Evolutionary conservation across 1,140 invertebrate genomes (phyloP).

Genomic region (Aphaenogaster rudis): DNA sequence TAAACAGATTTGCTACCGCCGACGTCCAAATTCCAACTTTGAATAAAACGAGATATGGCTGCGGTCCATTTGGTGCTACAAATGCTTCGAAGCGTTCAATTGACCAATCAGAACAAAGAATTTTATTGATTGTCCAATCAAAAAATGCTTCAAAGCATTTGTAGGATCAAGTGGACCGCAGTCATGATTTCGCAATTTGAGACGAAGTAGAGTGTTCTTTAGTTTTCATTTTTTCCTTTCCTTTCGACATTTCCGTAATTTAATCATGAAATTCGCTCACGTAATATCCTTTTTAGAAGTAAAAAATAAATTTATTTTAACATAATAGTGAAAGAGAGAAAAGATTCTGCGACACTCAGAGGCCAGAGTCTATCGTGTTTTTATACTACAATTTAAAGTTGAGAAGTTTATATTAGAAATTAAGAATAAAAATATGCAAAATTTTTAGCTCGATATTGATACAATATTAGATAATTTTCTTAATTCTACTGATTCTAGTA

Average conservation of each 20-base stretch:
- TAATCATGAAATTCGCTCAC: background rate
- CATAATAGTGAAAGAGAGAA: background rate
- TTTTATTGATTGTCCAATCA: no score
- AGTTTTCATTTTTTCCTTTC: background rate
- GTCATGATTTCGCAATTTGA: background rate
- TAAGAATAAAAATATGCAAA: background rate
- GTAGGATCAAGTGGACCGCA: no score
- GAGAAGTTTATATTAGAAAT: background rate
- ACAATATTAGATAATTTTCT: no score
- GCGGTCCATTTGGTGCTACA: no score
- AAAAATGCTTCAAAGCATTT: no score
- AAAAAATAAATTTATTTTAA: constrained; percentile 6
- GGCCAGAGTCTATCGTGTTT: background rate
- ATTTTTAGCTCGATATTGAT: no score
- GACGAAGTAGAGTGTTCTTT: background rate
- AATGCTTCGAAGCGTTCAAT: no score
- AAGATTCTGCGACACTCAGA: no score
- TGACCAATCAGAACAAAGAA: no score
- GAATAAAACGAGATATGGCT: background rate
- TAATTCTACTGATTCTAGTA: no score
- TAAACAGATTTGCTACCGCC: background rate
- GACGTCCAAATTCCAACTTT: background rate
- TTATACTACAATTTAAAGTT: background rate
- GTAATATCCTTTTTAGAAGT: background rate
- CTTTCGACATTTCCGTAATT: background rate